A percentile compares a stretch with the other conserved stretches of the same genome.
Evolutionary conservation across 1,140 invertebrate species (phyloP).

Genomic region (Zaprionus ghesquierei): DNA sequence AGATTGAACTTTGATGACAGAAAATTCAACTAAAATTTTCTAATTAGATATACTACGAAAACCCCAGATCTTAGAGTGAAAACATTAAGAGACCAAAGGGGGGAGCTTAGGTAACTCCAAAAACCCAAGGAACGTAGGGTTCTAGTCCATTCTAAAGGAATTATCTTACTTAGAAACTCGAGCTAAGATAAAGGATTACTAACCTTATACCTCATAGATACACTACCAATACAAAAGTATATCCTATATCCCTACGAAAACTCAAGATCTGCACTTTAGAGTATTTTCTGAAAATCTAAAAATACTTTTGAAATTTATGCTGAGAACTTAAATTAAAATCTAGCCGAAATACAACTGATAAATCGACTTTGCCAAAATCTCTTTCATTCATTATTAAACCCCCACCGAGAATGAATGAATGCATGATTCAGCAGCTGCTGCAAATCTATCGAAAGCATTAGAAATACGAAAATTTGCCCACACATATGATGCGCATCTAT

Average conservation of each 20-base stretch:
- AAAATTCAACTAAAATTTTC: too few relatives aligned
- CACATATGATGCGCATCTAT: slow-evolving; percentile 40
- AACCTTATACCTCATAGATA: too few relatives aligned
- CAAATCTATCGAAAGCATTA: neutral
- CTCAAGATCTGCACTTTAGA: neutral
- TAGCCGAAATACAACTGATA: neutral
- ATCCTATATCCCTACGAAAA: neutral
- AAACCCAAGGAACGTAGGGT: too few relatives aligned
- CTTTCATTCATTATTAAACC: neutral
- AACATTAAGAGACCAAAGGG: too few relatives aligned
- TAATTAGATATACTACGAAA: too few relatives aligned
- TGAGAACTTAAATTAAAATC: neutral
- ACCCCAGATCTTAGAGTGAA: too few relatives aligned
- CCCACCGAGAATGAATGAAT: neutral
- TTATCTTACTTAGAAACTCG: too few relatives aligned
- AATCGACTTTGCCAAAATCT: neutral
- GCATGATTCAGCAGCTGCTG: neutral
- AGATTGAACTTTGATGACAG: too few relatives aligned
- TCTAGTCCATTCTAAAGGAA: too few relatives aligned
- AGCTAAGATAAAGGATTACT: too few relatives aligned
- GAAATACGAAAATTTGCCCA: slow-evolving; percentile 5
- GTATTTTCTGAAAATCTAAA: neutral
- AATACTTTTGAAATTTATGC: neutral
- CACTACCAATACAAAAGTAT: too few relatives aligned
- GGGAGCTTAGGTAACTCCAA: too few relatives aligned